A percentile compares a stretch with the other conserved stretches of the same genome.
phyloP scores from a whole-genome alignment of 2,797 vertebrate genomes.

The Gephyroberyx darwinii region DNA sequence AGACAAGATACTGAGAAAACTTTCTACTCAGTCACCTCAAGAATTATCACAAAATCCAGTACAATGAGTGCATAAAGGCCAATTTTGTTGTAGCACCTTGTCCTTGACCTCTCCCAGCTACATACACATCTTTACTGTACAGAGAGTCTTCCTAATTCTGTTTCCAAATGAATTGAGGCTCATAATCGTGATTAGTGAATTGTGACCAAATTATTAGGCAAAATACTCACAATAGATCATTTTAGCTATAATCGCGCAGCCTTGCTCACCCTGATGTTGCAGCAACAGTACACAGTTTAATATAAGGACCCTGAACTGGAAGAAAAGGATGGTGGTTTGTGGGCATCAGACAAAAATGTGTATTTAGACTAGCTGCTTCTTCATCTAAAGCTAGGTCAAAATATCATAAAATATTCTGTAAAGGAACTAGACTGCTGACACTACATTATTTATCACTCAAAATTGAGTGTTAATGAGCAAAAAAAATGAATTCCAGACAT shows the following conservation, averaged over 20 bases:
- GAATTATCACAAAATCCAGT: neutral
- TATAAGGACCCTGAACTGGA: neutral
- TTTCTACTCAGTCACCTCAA: neutral
- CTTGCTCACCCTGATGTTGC: neutral
- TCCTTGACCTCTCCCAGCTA: neutral
- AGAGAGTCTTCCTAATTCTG: too few species aligned
- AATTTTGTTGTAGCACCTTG: neutral
- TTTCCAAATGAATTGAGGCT: neutral
- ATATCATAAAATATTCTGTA: neutral
- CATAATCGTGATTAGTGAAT: neutral
- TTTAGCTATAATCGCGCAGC: neutral
- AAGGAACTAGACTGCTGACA: neutral
- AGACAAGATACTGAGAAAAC: neutral
- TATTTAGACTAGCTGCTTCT: neutral
- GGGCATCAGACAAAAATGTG: neutral
- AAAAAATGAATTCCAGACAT: neutral
- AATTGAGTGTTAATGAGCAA: constrained; percentile 28
- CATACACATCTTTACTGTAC: too few species aligned
- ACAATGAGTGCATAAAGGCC: neutral
- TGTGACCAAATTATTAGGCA: neutral
- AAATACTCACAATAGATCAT: neutral
- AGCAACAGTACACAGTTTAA: neutral
- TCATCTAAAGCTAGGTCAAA: neutral
- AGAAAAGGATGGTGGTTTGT: neutral
- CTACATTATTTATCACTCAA: neutral